A percentile compares a stretch with the other conserved stretches of the same genome.
These are phyloP conservation scores for Myzus persicae DNA, from an alignment of 1,140 invertebrate genomes.

Conservation along the genomic window DNA sequence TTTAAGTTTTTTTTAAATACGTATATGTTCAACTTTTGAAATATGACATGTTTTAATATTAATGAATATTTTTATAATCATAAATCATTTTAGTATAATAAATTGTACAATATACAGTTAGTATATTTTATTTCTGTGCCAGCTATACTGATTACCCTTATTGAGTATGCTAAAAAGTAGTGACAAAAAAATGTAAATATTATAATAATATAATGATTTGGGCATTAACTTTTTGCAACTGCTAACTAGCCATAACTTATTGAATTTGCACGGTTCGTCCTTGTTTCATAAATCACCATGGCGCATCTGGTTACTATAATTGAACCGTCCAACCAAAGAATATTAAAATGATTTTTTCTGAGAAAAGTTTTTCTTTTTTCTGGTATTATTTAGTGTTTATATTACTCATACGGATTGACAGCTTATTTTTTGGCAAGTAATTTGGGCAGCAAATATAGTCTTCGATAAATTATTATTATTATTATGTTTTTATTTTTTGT, in stretches of 20 bases:
- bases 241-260: slow-evolving; percentile 37
- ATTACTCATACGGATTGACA: slow-evolving; percentile 17
- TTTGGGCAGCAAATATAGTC: neutral
- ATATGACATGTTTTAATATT: neutral
- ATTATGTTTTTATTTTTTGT: neutral
- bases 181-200: slow-evolving; percentile 33
- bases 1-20: neutral
- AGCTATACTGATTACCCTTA: neutral
- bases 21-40: neutral
- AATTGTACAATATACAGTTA: neutral
- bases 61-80: neutral
- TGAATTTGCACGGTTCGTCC: slow-evolving; percentile 27
- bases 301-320: slow-evolving; percentile 21
- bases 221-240: slow-evolving; percentile 24
- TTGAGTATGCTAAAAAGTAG: neutral
- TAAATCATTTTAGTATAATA: neutral
- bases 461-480: neutral
- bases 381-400: neutral
- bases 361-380: neutral
- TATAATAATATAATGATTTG: slow-evolving; percentile 24
- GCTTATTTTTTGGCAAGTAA: neutral
- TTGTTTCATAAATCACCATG: slow-evolving; percentile 34
- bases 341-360: neutral
- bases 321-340: slow-evolving; percentile 30
- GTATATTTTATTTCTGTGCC: neutral